Conservation (phyloP, 2,797 vertebrate species). For the Poeciliopsis infans region DNA sequence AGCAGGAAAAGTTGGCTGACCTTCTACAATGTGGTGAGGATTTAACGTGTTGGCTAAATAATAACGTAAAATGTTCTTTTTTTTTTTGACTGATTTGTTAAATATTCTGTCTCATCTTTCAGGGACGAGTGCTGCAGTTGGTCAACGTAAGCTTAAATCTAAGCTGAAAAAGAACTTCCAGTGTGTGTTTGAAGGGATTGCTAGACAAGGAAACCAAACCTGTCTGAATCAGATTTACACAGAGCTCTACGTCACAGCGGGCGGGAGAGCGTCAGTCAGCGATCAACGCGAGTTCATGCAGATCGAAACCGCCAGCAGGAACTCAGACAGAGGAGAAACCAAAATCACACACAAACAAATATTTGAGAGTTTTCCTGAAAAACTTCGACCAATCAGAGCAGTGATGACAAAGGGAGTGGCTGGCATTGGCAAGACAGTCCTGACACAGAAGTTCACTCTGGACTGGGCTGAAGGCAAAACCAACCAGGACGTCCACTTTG, state of each 20-base stretch:
- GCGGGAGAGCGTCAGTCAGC: not conserved
- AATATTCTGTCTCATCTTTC: not conserved
- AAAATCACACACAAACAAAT: not conserved
- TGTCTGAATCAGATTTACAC: conserved; percentile 4
- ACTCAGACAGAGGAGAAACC: not conserved
- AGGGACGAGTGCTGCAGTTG: not conserved
- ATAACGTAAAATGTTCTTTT: not conserved
- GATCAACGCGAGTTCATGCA: conserved; percentile 11
- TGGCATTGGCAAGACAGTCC: not conserved
- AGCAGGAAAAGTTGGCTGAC: conserved; percentile 1
- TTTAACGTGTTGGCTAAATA: not conserved
- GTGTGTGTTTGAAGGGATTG: conserved; percentile 2
- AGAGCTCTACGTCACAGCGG: not conserved
- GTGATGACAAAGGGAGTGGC: conserved; percentile 1
- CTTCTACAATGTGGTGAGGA: not conserved
- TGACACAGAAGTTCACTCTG: not conserved
- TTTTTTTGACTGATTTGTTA: not conserved
- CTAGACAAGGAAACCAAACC: not conserved
- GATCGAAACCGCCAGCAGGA: not conserved
- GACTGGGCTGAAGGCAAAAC: not conserved
- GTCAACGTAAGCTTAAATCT: not conserved
- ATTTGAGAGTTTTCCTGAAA: not conserved
- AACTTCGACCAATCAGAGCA: not conserved
- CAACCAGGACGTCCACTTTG: not conserved
- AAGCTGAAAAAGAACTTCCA: not conserved